phyloP scores from a whole-genome alignment of 2,113 vertebrate genomes.

The Brachyhypopomus occidentalis region DNA sequence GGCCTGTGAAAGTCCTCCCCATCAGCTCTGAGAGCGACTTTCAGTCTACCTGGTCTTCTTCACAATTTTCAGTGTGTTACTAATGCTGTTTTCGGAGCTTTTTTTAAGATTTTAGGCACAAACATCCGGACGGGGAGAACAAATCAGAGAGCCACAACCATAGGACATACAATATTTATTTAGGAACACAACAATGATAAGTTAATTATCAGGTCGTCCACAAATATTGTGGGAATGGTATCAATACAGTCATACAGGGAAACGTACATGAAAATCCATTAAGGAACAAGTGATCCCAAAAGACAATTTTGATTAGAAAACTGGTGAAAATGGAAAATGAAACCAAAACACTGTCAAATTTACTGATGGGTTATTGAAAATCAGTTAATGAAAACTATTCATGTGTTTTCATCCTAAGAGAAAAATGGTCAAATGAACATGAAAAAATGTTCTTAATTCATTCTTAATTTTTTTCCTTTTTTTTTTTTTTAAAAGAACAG shows the following conservation, averaged over 20 bases:
- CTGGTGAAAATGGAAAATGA: conserved; percentile 66
- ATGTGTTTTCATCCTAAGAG: conserved; percentile 52
- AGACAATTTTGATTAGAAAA: conserved; percentile 70
- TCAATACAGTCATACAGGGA: conserved; percentile 81
- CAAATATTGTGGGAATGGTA: conserved; percentile 88
- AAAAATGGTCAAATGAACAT: conserved; percentile 55
- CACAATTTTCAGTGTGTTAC: too few species aligned
- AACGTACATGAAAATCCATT: conserved; percentile 77
- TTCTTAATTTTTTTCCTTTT: conserved; percentile 39
- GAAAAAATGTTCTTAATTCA: conserved; percentile 67
- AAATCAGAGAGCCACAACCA: neutral
- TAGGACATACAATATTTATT: conserved; percentile 86
- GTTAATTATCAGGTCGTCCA: conserved; percentile 88
- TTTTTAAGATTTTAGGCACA: too few species aligned
- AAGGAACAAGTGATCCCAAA: conserved; percentile 75
- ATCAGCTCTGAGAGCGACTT: neutral
- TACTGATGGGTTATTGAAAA: conserved; percentile 56
- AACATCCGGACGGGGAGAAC: too few species aligned
- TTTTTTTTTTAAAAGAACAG: conserved; percentile 52
- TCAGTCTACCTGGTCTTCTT: neutral
- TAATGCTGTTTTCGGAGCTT: too few species aligned
- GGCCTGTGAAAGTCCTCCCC: neutral
- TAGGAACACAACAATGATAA: conserved; percentile 88
- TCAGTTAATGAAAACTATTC: conserved; percentile 44
- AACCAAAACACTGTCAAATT: conserved; percentile 62